Conservation (phyloP, 1,140 invertebrate genomes). For the Drosophila tristis region DNA sequence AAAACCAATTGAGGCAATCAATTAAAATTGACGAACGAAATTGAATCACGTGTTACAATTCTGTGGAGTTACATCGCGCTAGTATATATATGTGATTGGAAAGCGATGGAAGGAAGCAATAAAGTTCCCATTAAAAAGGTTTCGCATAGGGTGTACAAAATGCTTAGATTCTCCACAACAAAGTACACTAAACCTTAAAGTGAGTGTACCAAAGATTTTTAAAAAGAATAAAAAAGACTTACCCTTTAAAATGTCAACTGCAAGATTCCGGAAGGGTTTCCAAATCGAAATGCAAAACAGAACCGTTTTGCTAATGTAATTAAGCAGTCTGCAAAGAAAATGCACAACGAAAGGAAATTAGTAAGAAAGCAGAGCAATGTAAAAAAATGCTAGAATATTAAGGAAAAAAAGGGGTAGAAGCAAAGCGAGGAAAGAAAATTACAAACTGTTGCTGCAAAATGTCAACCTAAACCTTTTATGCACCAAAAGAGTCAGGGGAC, state of each 20-base stretch:
- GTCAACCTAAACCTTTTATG: conserved; percentile 80
- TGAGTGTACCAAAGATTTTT: not conserved
- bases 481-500: conserved; percentile 26
- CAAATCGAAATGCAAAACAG: conserved; percentile 62
- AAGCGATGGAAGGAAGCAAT: conserved; percentile 9
- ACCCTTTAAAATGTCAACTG: conserved; percentile 24
- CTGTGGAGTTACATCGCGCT: conserved; percentile 41
- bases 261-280: conserved; percentile 23
- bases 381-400: conserved; percentile 41
- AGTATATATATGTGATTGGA: conserved; percentile 25
- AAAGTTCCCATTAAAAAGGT: conserved; percentile 45
- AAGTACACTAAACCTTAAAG: not conserved
- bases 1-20: conserved; percentile 75
- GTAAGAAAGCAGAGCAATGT: conserved; percentile 31
- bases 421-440: conserved; percentile 56
- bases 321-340: conserved; percentile 73
- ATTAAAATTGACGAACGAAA: conserved; percentile 78
- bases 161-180: not conserved
- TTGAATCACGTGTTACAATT: conserved; percentile 80
- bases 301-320: conserved; percentile 68
- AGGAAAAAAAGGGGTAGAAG: conserved; percentile 45
- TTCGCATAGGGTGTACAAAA: conserved; percentile 25
- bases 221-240: conserved; percentile 17
- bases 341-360: conserved; percentile 51
- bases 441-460: conserved; percentile 77